phyloP scores from a whole-genome alignment of 2,113 vertebrate genomes.

The Edolisoma coerulescens region DNA sequence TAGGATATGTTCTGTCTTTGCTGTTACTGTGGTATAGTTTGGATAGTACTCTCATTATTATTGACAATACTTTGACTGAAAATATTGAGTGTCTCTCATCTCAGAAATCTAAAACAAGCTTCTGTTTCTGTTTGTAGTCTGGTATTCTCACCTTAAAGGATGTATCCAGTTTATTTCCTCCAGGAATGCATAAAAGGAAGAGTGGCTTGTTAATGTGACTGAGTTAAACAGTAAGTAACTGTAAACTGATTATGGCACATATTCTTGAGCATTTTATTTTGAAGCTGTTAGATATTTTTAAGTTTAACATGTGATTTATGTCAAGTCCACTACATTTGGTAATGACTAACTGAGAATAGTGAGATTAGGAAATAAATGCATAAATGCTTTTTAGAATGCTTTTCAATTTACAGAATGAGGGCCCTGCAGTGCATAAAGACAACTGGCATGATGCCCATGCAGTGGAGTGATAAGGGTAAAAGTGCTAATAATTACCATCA shows the following conservation, averaged over 20 bases:
- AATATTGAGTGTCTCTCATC: background rate
- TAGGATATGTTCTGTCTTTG: background rate
- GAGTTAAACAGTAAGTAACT: background rate
- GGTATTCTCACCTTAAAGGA: background rate
- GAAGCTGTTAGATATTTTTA: background rate
- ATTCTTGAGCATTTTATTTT: background rate
- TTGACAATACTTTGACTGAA: background rate
- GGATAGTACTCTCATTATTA: background rate
- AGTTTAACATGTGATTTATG: background rate
- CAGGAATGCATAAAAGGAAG: background rate
- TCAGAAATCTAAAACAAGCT: background rate
- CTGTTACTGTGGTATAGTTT: background rate
- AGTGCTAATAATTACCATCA: background rate
- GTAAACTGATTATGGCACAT: background rate
- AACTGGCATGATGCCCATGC: background rate
- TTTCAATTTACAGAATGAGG: background rate
- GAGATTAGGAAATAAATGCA: background rate
- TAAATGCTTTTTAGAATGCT: background rate
- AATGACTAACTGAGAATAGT: background rate
- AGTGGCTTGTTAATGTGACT: background rate
- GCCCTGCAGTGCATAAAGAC: background rate
- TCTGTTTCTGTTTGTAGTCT: background rate
- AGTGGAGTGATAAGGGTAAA: background rate
- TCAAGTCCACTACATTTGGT: background rate
- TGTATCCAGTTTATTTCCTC: background rate